Evolutionary conservation across 2,888 invertebrate genomes (phyloP), one percentile per base, ranked within the genome.

Genomic region (Nephrocerus scutellatus): DNA sequence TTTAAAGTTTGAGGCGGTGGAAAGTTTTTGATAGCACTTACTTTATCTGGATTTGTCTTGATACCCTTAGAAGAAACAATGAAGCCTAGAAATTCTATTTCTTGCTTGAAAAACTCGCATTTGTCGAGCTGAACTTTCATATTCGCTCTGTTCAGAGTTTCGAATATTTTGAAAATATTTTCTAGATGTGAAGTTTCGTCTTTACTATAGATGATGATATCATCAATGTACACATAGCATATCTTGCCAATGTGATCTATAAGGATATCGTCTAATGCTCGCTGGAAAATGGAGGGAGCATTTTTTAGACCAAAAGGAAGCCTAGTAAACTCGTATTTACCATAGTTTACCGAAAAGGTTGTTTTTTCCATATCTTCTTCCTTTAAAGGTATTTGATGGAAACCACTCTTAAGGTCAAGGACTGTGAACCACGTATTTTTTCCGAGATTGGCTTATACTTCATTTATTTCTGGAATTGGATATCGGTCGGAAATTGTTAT

Each of bases 221-320:
- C 43, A 14, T 39, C 46, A 3, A 40, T 43, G 15, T 40, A 46
- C 15, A 43, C 39, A 22, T 33, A 36, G 16, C 45, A 45, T 5
- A 18, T 30, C 29, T n/a, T 20, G 13, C 39, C 39, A 12, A 42
- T 38, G 15, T 38, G 34, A n/a, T 42, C 36, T 23, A 30, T 31
- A 6, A 38, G 24, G 9, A 43, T 43, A 15, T 43, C 44, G 14
- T 41, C 41, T 9, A 44, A 24, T 1, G 38, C 21, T 23, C 44
- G 15, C 20, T 43, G 41, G 30, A 43, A 46, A 31, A 42, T 45
- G 6, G 30, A 29, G 8, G 38, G 37, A 6, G 39, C 40, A 19
- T 44, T 47, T 35, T 44, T 44, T 5, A 47, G 22, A 4, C 47
- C 47, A 16, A 46, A 46, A 12, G 39, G 39, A 14, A 39, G 12